Conservation (phyloP, 2,113 vertebrate genomes). For the Nibea coibor region DNA sequence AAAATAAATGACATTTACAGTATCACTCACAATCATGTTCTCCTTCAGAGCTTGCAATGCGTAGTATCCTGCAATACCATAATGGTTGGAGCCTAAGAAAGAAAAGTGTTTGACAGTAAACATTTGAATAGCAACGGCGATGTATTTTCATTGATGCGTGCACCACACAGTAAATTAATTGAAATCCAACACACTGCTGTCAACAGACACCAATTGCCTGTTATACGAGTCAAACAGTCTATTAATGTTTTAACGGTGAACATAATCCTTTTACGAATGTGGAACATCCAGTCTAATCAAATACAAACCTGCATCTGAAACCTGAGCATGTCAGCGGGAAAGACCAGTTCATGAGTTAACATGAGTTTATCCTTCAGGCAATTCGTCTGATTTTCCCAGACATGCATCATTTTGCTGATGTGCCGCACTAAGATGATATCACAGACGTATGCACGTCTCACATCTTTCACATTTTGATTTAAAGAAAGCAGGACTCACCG, state of each 20-base stretch:
- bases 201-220: neutral
- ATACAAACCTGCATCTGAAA: neutral
- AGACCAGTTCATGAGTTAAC: fast-evolving
- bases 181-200: neutral
- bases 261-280: neutral
- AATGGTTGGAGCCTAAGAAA: constrained; percentile 84
- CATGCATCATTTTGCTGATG: neutral
- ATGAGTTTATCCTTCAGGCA: neutral
- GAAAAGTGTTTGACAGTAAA: neutral
- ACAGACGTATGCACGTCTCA: no score
- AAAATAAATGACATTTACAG: neutral
- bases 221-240: constrained; percentile 7
- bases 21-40: constrained; percentile 84
- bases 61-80: constrained; percentile 84
- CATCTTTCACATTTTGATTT: neutral
- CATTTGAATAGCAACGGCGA: neutral
- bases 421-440: neutral
- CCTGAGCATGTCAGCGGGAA: neutral
- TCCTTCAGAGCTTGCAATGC: constrained; percentile 82
- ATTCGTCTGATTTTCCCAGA: neutral
- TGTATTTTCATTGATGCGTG: neutral
- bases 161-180: neutral
- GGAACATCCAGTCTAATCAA: neutral
- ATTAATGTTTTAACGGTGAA: neutral
- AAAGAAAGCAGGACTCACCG: constrained; percentile 60